These are phyloP conservation scores for Pararge aegeria DNA, from an alignment of 1,140 invertebrate species.

Conservation along the genomic window DNA sequence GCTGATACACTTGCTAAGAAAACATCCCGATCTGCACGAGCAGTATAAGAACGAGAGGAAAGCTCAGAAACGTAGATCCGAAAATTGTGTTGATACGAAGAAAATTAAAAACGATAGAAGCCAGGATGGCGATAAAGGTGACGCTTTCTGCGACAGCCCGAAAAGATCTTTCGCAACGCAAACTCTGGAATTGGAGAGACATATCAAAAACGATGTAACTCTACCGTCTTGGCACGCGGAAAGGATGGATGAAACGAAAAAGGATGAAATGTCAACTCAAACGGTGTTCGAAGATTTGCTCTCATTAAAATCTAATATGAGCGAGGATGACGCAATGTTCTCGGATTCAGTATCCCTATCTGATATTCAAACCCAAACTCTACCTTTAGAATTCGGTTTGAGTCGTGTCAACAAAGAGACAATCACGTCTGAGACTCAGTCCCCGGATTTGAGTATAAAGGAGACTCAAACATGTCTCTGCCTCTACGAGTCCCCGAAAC, in stretches of 20 bases:
- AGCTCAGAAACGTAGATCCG: constrained; percentile 39
- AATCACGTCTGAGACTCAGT: constrained; percentile 50
- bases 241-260: constrained; percentile 41
- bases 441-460: constrained; percentile 60
- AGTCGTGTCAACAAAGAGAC: constrained; percentile 58
- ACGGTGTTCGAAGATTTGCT: constrained; percentile 61
- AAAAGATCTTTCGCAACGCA: constrained; percentile 61
- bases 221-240: constrained; percentile 41
- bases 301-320: constrained; percentile 52
- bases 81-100: constrained; percentile 2
- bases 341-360: constrained; percentile 59
- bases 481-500: constrained; percentile 47
- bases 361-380: constrained; percentile 69
- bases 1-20: constrained; percentile 53
- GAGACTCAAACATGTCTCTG: constrained; percentile 68
- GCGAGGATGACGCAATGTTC: constrained; percentile 62
- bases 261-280: constrained; percentile 64
- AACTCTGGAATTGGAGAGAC: constrained; percentile 46
- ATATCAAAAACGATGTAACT: constrained; percentile 57
- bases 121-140: constrained; percentile 18
- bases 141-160: constrained; percentile 52
- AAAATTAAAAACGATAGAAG: not conserved
- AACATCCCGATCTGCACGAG: constrained; percentile 53
- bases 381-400: constrained; percentile 58
- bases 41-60: constrained; percentile 53